Conservation (phyloP, 2,888 invertebrate species). For the Timema podura region DNA sequence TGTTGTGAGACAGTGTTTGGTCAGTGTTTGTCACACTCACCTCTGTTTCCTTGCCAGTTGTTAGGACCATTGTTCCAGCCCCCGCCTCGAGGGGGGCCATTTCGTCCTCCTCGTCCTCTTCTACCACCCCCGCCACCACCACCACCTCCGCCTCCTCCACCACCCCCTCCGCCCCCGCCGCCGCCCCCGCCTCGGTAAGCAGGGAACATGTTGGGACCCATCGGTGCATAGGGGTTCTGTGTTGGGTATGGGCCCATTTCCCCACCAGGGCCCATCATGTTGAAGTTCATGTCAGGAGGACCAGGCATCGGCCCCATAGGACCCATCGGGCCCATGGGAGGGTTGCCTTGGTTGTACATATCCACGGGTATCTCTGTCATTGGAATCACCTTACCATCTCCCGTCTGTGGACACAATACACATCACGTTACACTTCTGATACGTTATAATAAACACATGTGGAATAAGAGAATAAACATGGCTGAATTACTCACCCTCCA, state of each 20-base stretch:
- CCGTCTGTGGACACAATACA: constrained; percentile 31
- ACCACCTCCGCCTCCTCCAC: constrained; percentile 39
- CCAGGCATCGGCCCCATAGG: neutral
- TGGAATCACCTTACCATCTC: constrained; percentile 35
- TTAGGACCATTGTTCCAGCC: constrained; percentile 39
- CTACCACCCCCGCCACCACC: constrained; percentile 36
- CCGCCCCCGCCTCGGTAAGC: constrained; percentile 19
- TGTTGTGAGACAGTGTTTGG: too few relatives aligned
- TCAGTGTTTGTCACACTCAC: constrained; percentile 34
- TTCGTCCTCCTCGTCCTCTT: constrained; percentile 46
- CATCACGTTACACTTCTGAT: neutral
- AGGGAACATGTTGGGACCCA: constrained; percentile 36
- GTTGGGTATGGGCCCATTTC: constrained; percentile 29
- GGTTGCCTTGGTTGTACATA: constrained; percentile 28
- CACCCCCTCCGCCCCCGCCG: constrained; percentile 20
- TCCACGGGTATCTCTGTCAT: constrained; percentile 30
- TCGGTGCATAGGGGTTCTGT: constrained; percentile 23
- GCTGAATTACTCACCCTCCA: constrained; percentile 35
- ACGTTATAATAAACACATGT: neutral
- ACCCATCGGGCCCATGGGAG: constrained; percentile 17
- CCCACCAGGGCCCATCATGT: constrained; percentile 44
- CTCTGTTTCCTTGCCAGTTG: constrained; percentile 48
- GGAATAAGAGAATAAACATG: neutral
- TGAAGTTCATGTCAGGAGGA: constrained; percentile 35
- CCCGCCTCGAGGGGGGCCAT: constrained; percentile 45